Percentiles rank a stretch among this genome's conserved stretches.
Evolutionary conservation across 1,140 invertebrate genomes (phyloP).

Genomic region (Muscidifurax raptorellus): DNA sequence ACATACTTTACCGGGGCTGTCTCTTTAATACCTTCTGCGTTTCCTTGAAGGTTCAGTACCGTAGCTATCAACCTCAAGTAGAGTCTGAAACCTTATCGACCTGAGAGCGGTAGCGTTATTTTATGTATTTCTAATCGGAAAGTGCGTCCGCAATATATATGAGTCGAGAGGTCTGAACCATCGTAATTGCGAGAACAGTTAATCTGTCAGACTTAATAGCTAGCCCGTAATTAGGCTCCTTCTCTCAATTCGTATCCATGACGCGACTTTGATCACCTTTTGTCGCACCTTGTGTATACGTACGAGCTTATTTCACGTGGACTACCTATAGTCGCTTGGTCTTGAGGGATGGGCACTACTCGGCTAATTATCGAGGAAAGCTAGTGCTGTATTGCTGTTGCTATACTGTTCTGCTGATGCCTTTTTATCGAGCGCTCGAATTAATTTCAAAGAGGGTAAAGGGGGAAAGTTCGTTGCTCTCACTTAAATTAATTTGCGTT

Average conservation of each 20-base stretch:
- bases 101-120: not conserved
- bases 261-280: not conserved
- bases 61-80: not conserved
- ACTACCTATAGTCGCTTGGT: not conserved
- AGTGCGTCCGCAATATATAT: not conserved
- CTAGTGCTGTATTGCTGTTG: not conserved
- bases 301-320: too few species aligned
- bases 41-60: not conserved
- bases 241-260: not conserved
- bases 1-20: not conserved
- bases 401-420: too few species aligned
- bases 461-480: not conserved
- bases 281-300: not conserved
- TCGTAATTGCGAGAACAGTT: not conserved
- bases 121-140: slow-evolving; percentile 8
- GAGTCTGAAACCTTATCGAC: not conserved
- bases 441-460: not conserved
- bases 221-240: not conserved
- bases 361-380: not conserved
- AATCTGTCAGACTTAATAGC: not conserved
- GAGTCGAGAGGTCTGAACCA: not conserved
- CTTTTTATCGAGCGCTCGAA: not conserved
- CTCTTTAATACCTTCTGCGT: not conserved
- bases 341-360: not conserved
- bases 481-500: too few species aligned